These are phyloP conservation scores for Drosophila nr. perissopoda DNA, from an alignment of 2,888 invertebrate genomes.

Conservation along the genomic window DNA sequence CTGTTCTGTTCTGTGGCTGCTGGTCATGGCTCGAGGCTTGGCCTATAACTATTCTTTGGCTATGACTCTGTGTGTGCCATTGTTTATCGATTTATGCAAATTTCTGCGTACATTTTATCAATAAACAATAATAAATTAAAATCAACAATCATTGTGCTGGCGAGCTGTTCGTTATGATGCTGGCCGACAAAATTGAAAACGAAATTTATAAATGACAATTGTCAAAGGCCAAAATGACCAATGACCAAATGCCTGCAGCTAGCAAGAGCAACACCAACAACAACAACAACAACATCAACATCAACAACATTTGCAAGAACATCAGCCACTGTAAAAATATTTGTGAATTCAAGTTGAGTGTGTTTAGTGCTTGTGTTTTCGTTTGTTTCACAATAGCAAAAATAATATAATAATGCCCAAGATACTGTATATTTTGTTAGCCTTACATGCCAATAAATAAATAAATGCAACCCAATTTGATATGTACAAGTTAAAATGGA, in stretches of 20 bases:
- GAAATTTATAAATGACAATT: constrained; percentile 77
- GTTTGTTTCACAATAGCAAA: not conserved
- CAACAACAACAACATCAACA: not conserved
- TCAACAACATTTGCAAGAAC: not conserved
- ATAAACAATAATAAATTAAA: constrained; percentile 80
- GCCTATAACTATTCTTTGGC: constrained; percentile 1
- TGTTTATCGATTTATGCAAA: constrained; percentile 79
- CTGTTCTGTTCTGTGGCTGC: constrained; percentile 22
- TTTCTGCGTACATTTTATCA: constrained; percentile 71
- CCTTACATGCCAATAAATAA: not conserved
- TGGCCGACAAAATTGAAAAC: constrained; percentile 61
- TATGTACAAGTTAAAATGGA: not conserved
- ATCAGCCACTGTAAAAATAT: not conserved
- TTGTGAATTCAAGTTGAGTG: constrained; percentile 1
- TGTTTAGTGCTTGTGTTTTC: not conserved
- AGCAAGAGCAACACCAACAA: not conserved
- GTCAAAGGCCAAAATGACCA: constrained; percentile 31
- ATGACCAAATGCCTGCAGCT: constrained; percentile 12
- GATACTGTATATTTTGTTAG: not conserved
- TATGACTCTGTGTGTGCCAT: constrained; percentile 39
- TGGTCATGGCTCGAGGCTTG: constrained; percentile 8
- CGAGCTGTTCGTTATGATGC: constrained; percentile 26
- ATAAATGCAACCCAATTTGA: not conserved
- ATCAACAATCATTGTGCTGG: constrained; percentile 60
- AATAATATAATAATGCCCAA: not conserved